Evolutionary conservation across 2,113 vertebrate species (phyloP).

Genomic region (Tachysurus vachellii): DNA sequence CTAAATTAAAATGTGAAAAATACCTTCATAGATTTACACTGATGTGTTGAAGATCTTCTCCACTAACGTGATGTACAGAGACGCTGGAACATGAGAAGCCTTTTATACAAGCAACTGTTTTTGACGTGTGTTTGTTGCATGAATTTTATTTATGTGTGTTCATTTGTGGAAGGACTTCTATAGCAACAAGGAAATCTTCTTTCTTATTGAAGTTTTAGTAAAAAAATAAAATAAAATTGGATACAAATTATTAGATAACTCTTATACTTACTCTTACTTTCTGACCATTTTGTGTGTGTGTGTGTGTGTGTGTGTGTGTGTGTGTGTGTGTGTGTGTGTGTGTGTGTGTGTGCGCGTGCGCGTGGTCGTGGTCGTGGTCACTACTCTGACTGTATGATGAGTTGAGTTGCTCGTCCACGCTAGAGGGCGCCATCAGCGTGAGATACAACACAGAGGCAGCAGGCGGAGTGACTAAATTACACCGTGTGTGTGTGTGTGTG

Average conservation of each 20-base stretch:
- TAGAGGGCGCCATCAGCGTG: background rate
- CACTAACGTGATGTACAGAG: background rate
- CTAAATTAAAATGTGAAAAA: background rate
- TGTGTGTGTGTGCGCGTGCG: no score
- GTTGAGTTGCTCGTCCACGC: background rate
- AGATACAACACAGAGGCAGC: background rate
- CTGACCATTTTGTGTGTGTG: background rate
- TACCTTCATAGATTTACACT: background rate
- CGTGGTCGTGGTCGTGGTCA: background rate
- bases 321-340: no score
- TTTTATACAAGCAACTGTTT: constrained; percentile 54
- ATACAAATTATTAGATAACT: background rate
- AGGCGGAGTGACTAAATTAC: background rate
- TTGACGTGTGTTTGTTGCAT: constrained; percentile 65
- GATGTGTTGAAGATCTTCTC: background rate
- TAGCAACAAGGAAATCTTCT: constrained; percentile 29
- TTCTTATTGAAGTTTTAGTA: constrained; percentile 47
- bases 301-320: no score
- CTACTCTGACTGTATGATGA: background rate
- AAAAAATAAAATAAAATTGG: constrained; percentile 43
- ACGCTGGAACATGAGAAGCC: background rate
- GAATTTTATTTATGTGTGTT: constrained; percentile 55
- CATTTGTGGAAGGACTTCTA: constrained; percentile 33
- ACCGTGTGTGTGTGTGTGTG: no score
- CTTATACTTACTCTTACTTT: background rate